A percentile compares a stretch with the other conserved stretches of the same genome.
Conservation (phyloP, 2,113 vertebrate genomes). For the Crotalus tigris region DNA sequence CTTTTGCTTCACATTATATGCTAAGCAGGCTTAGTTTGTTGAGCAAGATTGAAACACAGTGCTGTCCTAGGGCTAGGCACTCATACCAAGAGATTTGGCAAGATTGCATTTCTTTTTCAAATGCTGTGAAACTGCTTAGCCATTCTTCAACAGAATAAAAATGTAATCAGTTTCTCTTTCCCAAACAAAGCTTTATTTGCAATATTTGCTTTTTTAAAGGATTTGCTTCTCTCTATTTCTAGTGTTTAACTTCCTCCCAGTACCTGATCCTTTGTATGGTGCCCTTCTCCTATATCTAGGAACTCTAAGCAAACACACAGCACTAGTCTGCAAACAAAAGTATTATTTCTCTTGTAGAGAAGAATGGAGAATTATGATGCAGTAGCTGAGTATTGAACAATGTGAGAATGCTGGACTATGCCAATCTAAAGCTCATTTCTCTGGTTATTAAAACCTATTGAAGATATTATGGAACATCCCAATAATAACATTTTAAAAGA, state of each 20-base stretch:
- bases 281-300: background rate
- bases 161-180: background rate
- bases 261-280: slow-evolving; percentile 26
- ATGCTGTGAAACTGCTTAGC: background rate
- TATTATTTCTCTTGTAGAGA: background rate
- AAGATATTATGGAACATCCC: background rate
- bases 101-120: background rate
- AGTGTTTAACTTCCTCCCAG: slow-evolving; percentile 2
- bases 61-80: background rate
- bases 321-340: slow-evolving; percentile 36
- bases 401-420: background rate
- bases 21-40: background rate
- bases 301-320: slow-evolving; percentile 34
- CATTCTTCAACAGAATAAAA: background rate
- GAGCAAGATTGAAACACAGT: background rate
- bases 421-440: background rate
- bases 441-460: background rate
- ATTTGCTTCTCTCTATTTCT: slow-evolving; percentile 13
- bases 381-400: background rate
- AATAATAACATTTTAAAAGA: background rate
- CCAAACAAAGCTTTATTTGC: background rate
- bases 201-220: slow-evolving; percentile 4
- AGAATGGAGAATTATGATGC: background rate
- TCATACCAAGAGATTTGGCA: no score
- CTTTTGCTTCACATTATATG: background rate